Conservation (phyloP, 2,797 vertebrate genomes). For the Gephyroberyx darwinii region DNA sequence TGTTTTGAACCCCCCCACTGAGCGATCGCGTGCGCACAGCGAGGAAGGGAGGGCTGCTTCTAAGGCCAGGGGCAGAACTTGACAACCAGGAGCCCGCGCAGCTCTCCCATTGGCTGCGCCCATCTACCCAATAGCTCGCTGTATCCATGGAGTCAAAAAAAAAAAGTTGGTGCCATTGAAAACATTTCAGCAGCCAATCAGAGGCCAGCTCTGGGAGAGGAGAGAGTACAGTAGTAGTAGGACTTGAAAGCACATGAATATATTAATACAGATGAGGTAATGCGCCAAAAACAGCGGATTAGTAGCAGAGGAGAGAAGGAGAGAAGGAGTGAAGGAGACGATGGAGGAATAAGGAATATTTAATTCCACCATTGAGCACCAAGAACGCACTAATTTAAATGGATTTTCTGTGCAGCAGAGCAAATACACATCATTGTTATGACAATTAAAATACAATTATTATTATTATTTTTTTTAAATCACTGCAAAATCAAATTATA, state of each 20-base stretch:
- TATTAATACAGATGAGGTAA: constrained; percentile 85
- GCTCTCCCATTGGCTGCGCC: constrained; percentile 77
- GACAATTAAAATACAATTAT: background rate
- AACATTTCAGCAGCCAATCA: constrained; percentile 79
- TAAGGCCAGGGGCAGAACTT: constrained; percentile 75
- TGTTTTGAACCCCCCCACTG: constrained; percentile 79
- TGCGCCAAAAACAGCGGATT: constrained; percentile 78
- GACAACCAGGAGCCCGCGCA: constrained; percentile 73
- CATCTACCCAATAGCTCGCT: constrained; percentile 78
- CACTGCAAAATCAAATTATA: background rate
- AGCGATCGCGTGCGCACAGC: constrained; percentile 76
- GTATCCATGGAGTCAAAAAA: constrained; percentile 85
- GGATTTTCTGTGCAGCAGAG: constrained; percentile 56
- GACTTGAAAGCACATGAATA: constrained; percentile 81
- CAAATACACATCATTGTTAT: constrained; percentile 37
- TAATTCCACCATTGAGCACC: constrained; percentile 55
- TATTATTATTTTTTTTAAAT: too few relatives aligned
- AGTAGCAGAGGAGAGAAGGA: constrained; percentile 50
- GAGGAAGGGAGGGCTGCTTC: constrained; percentile 65
- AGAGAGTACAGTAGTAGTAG: constrained; percentile 80
- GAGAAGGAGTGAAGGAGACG: constrained; percentile 60
- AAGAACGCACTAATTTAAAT: constrained; percentile 45
- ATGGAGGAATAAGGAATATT: constrained; percentile 63
- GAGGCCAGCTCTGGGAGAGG: constrained; percentile 47
- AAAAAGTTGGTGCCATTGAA: constrained; percentile 79